Evolutionary conservation across 2,888 invertebrate genomes (phyloP), one percentile per base, ranked within the genome.

Genomic region (Polylopha cassiicola): DNA sequence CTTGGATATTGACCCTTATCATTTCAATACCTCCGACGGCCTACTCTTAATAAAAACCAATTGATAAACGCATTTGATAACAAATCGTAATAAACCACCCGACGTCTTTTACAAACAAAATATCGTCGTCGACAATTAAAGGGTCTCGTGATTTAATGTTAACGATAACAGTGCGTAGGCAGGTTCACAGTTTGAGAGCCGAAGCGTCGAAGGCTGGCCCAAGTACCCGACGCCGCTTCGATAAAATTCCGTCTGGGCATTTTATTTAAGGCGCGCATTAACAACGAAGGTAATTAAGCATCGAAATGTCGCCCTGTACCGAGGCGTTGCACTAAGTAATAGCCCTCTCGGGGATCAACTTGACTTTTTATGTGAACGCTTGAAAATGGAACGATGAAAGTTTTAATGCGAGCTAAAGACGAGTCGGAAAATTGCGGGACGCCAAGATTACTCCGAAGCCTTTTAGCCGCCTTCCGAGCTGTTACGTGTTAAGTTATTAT

Each of bases 251-350:
- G 55, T 55, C 60, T 53, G 62, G 55, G 56, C 55, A 63, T 72
- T 76, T 76, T 74, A 67, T 75, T 74, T 68, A 55, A 70, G 64
- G 64, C 61, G 57, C 53, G 57, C 72, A 67, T 73, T 75, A 73
- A 73, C 70, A 65, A 53, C 60, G 52, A 46, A 36, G 67, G 74
- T 79, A 79, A 81, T 80, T 79, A 79, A 79, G 70, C 73, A 77
- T 70, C 69, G 66, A 73, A 75, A 75, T 74, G 73, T 76, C 70
- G 65, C 60, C 54, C 50, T 59, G 56, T 55, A 52, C 44, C 39
- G 48, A 71, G 73, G 74, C 73, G 71, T 73, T 65, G 67, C 57
- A 52, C 56, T 73, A 73, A 75, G 68, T 72, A 72, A 75, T 73
- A 65, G 61, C 58, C 51, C 26, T 24, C 52, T 51, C 47, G 51